Conservation (phyloP, 2,888 invertebrate genomes). For the Embidobia sp. region DNA sequence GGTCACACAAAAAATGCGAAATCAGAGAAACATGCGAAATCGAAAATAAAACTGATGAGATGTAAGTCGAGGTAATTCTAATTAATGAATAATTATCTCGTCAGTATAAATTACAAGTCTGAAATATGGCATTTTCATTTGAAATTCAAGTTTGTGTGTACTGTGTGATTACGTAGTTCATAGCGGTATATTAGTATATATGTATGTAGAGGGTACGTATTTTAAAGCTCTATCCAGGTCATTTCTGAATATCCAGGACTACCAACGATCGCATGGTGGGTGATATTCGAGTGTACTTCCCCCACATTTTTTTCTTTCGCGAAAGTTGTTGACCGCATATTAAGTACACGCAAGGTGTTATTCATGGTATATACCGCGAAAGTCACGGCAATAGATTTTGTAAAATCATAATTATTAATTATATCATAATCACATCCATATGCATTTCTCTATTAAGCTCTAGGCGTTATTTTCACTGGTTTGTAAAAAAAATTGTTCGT, state of each 20-base stretch:
- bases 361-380: slow-evolving; percentile 22
- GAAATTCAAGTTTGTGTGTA: slow-evolving; percentile 29
- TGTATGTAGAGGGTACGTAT: slow-evolving; percentile 27
- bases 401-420: slow-evolving; percentile 15
- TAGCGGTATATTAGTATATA: slow-evolving; percentile 27
- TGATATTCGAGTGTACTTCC: slow-evolving; percentile 56
- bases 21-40: too few species aligned
- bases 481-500: too few species aligned
- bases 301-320: slow-evolving; percentile 52
- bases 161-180: slow-evolving; percentile 44
- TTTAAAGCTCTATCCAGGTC: slow-evolving; percentile 55
- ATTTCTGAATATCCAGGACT: slow-evolving; percentile 51
- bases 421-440: background rate
- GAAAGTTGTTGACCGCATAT: slow-evolving; percentile 55
- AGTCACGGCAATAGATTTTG: slow-evolving; percentile 33
- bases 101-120: slow-evolving; percentile 10
- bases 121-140: slow-evolving; percentile 23
- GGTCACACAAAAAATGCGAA: too few species aligned
- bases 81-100: too few species aligned
- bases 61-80: too few species aligned
- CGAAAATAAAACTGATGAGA: too few species aligned
- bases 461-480: too few species aligned
- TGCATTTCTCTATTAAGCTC: too few species aligned
- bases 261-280: slow-evolving; percentile 46
- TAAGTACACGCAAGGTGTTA: slow-evolving; percentile 53